These are phyloP conservation scores for Chrysolina oricalcia DNA, from an alignment of 2,888 invertebrate species.

Conservation along the genomic window DNA sequence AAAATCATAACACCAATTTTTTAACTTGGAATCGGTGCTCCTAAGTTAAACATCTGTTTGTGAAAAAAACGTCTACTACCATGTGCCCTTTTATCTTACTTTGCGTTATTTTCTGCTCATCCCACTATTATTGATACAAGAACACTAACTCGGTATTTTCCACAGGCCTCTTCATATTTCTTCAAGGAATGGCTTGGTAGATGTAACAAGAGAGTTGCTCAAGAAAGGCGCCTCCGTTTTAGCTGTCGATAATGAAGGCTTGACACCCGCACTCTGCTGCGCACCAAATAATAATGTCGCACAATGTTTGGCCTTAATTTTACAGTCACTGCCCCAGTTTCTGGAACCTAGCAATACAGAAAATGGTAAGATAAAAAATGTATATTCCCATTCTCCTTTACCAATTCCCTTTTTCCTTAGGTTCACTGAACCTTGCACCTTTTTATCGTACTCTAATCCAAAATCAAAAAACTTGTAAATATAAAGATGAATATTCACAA, in stretches of 20 bases:
- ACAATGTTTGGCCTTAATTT: constrained; percentile 77
- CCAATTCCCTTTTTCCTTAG: constrained; percentile 32
- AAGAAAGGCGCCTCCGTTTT: constrained; percentile 76
- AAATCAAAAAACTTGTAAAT: constrained; percentile 31
- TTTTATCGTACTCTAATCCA: constrained; percentile 30
- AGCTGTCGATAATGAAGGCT: constrained; percentile 75
- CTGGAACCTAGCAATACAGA: constrained; percentile 35
- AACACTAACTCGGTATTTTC: constrained; percentile 32
- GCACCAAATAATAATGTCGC: constrained; percentile 77
- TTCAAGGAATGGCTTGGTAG: constrained; percentile 76
- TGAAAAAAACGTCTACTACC: too few relatives aligned
- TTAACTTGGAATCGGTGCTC: too few relatives aligned
- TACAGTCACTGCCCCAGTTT: constrained; percentile 60
- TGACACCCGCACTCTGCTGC: constrained; percentile 79
- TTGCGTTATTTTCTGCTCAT: too few relatives aligned
- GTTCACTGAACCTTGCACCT: constrained; percentile 31
- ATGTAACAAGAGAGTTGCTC: constrained; percentile 76
- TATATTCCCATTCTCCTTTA: constrained; percentile 2
- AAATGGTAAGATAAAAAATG: constrained; percentile 50
- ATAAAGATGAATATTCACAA: constrained; percentile 30
- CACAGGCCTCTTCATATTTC: constrained; percentile 77
- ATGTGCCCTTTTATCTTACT: too few relatives aligned
- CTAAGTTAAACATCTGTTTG: too few relatives aligned
- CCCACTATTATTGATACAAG: too few relatives aligned
- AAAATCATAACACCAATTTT: too few relatives aligned